These are phyloP conservation scores for Indicator indicator DNA, from an alignment of 2,113 vertebrate genomes.

Conservation along the genomic window DNA sequence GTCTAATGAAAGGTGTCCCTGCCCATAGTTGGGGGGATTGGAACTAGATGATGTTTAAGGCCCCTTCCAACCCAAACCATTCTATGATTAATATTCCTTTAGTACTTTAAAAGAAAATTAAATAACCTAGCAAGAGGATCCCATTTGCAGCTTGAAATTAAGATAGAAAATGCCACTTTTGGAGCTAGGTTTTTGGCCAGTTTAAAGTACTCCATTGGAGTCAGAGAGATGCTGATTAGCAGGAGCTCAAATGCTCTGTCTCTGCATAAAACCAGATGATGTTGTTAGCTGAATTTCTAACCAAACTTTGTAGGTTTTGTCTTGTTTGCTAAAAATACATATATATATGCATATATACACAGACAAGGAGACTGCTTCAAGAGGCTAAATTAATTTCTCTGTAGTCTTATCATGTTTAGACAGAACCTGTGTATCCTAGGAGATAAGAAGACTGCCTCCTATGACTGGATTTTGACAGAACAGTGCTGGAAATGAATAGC, in stretches of 20 bases:
- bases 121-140: neutral
- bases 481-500: neutral
- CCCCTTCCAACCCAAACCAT: no score
- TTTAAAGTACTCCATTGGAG: neutral
- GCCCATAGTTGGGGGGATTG: no score
- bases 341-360: neutral
- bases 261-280: neutral
- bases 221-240: neutral
- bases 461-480: neutral
- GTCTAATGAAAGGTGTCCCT: no score
- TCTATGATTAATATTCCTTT: neutral
- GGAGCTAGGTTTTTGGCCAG: neutral
- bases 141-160: neutral
- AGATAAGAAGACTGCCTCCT: neutral
- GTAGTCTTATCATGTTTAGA: neutral
- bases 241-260: neutral
- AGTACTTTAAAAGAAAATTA: neutral
- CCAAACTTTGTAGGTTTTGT: neutral
- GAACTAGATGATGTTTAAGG: no score
- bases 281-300: neutral
- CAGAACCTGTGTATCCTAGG: neutral
- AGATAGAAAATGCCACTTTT: neutral
- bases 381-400: neutral
- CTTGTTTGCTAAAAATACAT: neutral
- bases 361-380: neutral